Evolutionary conservation across 92 coral and sea anemone genomes (phyloP).

Genomic region (Scolanthus callimorphus): DNA sequence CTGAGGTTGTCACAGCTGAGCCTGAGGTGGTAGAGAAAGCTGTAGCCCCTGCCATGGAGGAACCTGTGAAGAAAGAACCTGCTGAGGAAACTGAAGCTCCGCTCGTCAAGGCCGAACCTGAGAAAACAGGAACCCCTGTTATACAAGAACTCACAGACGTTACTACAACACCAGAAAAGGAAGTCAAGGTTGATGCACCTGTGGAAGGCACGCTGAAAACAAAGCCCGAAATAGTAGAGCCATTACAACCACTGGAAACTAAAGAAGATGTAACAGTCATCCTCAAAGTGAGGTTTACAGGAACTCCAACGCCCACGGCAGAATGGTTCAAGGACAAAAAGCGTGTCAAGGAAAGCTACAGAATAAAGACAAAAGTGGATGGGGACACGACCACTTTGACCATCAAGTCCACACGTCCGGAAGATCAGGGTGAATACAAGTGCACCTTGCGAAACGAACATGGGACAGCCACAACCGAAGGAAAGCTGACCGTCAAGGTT

Average conservation of each 20-base stretch:
- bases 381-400: slow-evolving; percentile 51
- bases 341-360: slow-evolving; percentile 62
- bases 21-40: slow-evolving; percentile 66
- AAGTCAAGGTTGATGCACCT: slow-evolving; percentile 71
- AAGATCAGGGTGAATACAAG: slow-evolving; percentile 82
- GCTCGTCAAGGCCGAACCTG: slow-evolving; percentile 51
- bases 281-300: slow-evolving; percentile 71
- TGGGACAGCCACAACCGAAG: slow-evolving; percentile 64
- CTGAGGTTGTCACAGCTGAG: background rate
- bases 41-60: slow-evolving; percentile 55
- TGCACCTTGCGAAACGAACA: slow-evolving; percentile 76
- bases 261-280: slow-evolving; percentile 63
- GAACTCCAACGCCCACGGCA: slow-evolving; percentile 69
- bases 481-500: slow-evolving; percentile 48
- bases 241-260: slow-evolving; percentile 63
- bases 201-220: slow-evolving; percentile 73
- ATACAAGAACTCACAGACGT: slow-evolving; percentile 39
- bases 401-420: slow-evolving; percentile 54
- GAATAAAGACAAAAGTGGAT: slow-evolving; percentile 59
- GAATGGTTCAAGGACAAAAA: slow-evolving; percentile 82
- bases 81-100: slow-evolving; percentile 30
- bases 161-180: slow-evolving; percentile 42
- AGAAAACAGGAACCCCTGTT: slow-evolving; percentile 44
- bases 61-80: slow-evolving; percentile 1
- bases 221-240: slow-evolving; percentile 70